These are phyloP conservation scores for Itoplectis maculator DNA, from an alignment of 2,888 invertebrate species.

Conservation along the genomic window DNA sequence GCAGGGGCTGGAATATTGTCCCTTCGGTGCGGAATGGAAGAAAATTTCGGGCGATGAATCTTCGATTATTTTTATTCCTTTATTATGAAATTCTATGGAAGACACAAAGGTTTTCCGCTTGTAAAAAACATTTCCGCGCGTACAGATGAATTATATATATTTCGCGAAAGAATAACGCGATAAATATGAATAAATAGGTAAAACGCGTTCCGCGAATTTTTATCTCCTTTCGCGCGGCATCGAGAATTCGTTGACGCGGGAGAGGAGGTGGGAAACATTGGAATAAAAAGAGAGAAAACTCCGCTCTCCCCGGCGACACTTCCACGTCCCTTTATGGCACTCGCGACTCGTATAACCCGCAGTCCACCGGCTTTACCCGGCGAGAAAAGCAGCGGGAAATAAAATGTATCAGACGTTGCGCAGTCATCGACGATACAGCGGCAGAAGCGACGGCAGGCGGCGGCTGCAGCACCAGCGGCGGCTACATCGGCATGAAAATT, in stretches of 20 bases:
- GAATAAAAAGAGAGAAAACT: neutral
- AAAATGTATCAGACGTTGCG: neutral
- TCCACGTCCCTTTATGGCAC: neutral
- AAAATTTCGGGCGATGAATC: no score
- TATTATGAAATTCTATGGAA: no score
- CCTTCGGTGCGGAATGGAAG: no score
- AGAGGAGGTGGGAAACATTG: neutral
- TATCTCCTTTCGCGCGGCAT: neutral
- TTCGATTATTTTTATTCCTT: no score
- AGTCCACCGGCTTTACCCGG: neutral
- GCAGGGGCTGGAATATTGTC: no score
- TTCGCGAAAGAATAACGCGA: neutral
- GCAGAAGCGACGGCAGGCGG: no score
- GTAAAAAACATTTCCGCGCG: no score
- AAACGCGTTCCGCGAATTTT: neutral
- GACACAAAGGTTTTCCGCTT: no score
- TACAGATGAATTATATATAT: neutral
- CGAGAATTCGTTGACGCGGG: neutral
- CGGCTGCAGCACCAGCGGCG: neutral
- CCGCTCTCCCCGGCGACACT: neutral
- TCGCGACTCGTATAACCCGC: neutral
- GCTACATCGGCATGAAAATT: slow-evolving; percentile 34
- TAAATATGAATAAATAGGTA: neutral
- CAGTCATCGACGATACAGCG: neutral
- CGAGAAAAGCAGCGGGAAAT: neutral